These are phyloP conservation scores for Sthenelais limicola DNA, from an alignment of 2,888 invertebrate species.

Conservation along the genomic window DNA sequence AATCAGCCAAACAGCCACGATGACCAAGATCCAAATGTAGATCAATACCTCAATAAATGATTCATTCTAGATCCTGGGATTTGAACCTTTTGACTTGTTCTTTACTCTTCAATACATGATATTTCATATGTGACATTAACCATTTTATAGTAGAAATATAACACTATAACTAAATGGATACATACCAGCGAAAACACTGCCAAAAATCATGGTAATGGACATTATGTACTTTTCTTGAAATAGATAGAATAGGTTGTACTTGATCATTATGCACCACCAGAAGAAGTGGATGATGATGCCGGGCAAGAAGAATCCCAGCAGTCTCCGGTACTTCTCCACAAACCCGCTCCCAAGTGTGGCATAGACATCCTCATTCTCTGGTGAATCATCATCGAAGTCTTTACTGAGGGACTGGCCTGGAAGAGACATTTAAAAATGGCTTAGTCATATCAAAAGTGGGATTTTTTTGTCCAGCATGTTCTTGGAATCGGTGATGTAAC, in stretches of 20 bases:
- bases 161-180: no score
- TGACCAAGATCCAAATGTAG: no score
- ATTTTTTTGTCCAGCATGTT: no score
- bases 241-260: conserved; percentile 58
- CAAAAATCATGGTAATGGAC: conserved; percentile 66
- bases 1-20: no score
- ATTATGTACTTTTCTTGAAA: conserved; percentile 63
- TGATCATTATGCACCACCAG: conserved; percentile 63
- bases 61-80: no score
- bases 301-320: conserved; percentile 44
- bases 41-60: no score
- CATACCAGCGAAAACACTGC: conserved; percentile 63
- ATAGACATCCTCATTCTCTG: not conserved
- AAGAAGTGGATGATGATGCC: conserved; percentile 49
- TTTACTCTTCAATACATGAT: no score
- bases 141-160: no score
- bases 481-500: no score
- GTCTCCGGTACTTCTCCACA: conserved; percentile 42
- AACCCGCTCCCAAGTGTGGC: conserved; percentile 31
- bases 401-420: conserved; percentile 6
- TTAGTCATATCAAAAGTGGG: no score
- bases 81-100: no score
- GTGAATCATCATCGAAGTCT: not conserved
- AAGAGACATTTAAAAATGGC: not conserved
- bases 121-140: no score